These are phyloP conservation scores for Drosophila histrio DNA, from an alignment of 2,888 invertebrate species.

Conservation along the genomic window DNA sequence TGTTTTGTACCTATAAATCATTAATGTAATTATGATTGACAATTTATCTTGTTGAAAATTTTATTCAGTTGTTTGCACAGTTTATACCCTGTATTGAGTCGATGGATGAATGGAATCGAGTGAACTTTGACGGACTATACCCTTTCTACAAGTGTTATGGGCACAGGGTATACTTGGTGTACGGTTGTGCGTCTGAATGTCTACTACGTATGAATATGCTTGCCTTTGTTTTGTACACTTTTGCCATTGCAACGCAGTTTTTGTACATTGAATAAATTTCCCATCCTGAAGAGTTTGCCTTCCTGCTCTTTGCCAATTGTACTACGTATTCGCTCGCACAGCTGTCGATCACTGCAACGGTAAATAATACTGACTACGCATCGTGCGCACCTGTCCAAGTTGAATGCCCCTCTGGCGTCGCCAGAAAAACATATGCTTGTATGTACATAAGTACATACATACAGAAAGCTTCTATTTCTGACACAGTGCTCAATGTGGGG, in stretches of 20 bases:
- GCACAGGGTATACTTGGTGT: neutral
- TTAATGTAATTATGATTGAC: neutral
- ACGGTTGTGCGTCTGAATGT: neutral
- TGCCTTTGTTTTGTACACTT: slow-evolving; percentile 23
- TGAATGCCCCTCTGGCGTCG: slow-evolving; percentile 42
- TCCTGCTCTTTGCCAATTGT: neutral
- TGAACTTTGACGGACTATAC: no score
- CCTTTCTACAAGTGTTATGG: neutral
- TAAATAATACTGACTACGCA: slow-evolving; percentile 40
- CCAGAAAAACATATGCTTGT: slow-evolving; percentile 1
- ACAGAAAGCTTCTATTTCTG: slow-evolving; percentile 21
- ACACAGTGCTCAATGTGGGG: neutral
- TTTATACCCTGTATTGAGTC: no score
- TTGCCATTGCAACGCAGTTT: slow-evolving; percentile 26
- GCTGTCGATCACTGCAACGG: slow-evolving; percentile 64
- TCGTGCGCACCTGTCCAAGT: slow-evolving; percentile 70
- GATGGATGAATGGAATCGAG: no score
- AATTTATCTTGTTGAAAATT: no score
- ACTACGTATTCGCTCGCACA: slow-evolving; percentile 27
- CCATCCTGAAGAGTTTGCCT: slow-evolving; percentile 29
- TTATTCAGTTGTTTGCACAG: no score
- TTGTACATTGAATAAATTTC: slow-evolving; percentile 21
- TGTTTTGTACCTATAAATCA: neutral
- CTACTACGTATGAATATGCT: neutral
- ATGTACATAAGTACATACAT: slow-evolving; percentile 6